Percentiles rank a stretch among this genome's conserved stretches.
phyloP scores from a whole-genome alignment of 2,113 vertebrate species.

The Paradoxurus hermaphroditus region DNA sequence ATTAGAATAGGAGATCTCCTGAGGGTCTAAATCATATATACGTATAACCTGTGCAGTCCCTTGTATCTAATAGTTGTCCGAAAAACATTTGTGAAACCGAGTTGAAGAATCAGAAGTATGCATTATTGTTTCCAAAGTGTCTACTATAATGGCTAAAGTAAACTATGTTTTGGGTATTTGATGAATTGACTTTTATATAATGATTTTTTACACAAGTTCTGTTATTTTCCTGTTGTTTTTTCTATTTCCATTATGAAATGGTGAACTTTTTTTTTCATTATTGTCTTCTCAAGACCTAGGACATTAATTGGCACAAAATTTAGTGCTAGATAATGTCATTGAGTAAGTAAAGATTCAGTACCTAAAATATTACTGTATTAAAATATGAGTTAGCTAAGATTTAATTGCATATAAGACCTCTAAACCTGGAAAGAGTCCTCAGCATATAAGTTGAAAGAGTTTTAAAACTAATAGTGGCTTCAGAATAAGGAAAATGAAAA shows the following conservation, averaged over 20 bases:
- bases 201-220: not conserved
- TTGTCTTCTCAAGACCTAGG: not conserved
- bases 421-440: not conserved
- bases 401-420: not conserved
- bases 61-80: not conserved
- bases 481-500: constrained; percentile 8
- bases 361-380: not conserved
- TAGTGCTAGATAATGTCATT: not conserved
- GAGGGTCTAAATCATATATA: not conserved
- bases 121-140: not conserved
- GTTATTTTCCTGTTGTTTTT: not conserved
- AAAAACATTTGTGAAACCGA: not conserved
- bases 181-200: not conserved
- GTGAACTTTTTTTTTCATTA: not conserved
- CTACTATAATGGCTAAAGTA: not conserved
- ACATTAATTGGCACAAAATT: constrained; percentile 22
- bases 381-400: constrained; percentile 38
- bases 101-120: not conserved
- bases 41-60: not conserved
- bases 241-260: not conserved
- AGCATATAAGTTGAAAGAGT: not conserved
- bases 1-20: not conserved
- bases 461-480: constrained; percentile 11
- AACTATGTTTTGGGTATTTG: not conserved
- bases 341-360: not conserved